Evolutionary conservation across 1,140 invertebrate genomes (phyloP), one percentile per base, ranked within the genome.

Genomic region (Euschistus heros): DNA sequence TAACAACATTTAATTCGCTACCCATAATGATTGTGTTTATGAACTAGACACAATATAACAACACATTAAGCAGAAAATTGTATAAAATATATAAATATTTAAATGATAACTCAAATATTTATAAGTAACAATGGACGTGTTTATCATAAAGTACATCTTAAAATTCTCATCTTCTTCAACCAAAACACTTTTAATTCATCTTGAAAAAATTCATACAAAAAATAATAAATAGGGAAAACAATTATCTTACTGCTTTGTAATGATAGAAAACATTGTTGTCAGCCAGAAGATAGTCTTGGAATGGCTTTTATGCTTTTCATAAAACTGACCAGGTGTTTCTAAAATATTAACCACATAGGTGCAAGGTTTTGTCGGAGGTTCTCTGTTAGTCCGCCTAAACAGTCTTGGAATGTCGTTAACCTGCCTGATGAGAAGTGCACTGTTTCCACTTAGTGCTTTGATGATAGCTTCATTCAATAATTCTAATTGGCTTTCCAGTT

Each of bases 311-410:
- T 84, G 81, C 67, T 80, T 77, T 33, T 76, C 71, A 69, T 82
- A 73, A 73, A 88, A 88, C n/a, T 79, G 75, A 46, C 78, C 75
- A 6, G 89, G 75, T 8, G 83, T 78, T 60, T 79, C 78, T 0
- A 91, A 71, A 70, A 89, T 80, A 68, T 82, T 79, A 30, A 84
- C 81, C 44, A 94, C 84, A 74, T 94, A 95, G 27, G 79, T 73
- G 65, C 89, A 91, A 55, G 86, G 82, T 71, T 87, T 86, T 1
- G 83, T 84, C 0, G 91, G 91, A 52, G 85, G 80, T 69, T 91
- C 91, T 70, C 91, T 81, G 76, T 97, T 97, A 0, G 94, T 98
- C 73, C 93, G 85, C 71, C 94, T 80, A 75, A 94, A 98, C 37
- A 96, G 76, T 69, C 94, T 80, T 33, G 94, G 94, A 78, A 97